Percentiles rank a stretch among this genome's conserved stretches.
These are phyloP conservation scores for Amphipoea lucens DNA, from an alignment of 2,888 invertebrate species.

Conservation along the genomic window DNA sequence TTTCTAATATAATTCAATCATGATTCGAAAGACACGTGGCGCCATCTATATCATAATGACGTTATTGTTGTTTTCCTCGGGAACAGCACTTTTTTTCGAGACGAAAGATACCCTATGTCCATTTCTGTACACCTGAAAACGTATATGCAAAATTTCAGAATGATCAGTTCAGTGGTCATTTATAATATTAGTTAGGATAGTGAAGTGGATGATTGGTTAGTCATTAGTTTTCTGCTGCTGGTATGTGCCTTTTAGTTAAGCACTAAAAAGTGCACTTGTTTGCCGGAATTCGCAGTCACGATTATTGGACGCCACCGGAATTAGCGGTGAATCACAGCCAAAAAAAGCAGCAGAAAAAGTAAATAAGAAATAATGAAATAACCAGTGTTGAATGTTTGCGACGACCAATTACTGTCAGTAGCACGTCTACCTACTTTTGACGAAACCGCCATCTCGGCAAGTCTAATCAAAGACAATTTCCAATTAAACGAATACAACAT, in stretches of 20 bases:
- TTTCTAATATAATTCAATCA: no score
- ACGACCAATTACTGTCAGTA: conserved; percentile 52
- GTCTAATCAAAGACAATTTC: conserved; percentile 62
- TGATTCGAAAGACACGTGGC: no score
- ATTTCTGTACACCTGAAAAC: no score
- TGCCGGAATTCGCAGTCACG: conserved; percentile 34
- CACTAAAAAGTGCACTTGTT: conserved; percentile 13
- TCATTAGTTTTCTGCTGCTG: conserved; percentile 18
- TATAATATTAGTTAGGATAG: no score
- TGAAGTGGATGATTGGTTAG: conserved; percentile 1
- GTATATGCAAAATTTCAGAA: no score
- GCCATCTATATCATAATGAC: no score
- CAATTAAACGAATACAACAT: conserved; percentile 63
- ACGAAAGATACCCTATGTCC: no score
- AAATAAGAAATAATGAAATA: conserved; percentile 59
- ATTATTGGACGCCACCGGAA: conserved; percentile 36
- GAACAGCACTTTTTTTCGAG: no score
- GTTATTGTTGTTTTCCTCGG: no score
- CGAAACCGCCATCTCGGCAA: conserved; percentile 46
- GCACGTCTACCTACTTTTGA: conserved; percentile 56
- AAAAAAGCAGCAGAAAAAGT: conserved; percentile 37
- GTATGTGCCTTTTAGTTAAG: neutral
- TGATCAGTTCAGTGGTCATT: no score
- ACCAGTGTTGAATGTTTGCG: conserved; percentile 45
- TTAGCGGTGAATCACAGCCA: conserved; percentile 7